Evolutionary conservation across 1,140 invertebrate genomes (phyloP).

Genomic region (Hycleus phaleratus): DNA sequence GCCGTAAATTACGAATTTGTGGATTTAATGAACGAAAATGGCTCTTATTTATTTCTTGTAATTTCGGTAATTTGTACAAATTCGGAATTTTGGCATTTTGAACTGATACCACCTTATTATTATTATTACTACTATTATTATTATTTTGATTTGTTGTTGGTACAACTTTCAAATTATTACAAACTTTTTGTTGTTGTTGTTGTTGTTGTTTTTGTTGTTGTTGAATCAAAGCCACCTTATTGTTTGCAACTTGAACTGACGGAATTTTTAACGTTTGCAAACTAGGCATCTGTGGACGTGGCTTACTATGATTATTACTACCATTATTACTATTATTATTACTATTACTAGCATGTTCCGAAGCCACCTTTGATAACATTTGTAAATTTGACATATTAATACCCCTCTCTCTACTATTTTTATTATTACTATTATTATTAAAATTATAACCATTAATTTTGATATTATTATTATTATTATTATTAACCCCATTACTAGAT

Average conservation of each 20-base stretch:
- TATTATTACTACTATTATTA: too few species aligned
- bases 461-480: too few species aligned
- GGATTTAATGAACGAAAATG: conserved; percentile 27
- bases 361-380: conserved; percentile 39
- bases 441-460: conserved; percentile 6
- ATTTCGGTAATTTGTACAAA: conserved; percentile 31
- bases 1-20: conserved; percentile 31
- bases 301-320: conserved; percentile 12
- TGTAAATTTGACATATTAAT: conserved; percentile 34
- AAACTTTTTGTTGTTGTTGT: too few species aligned
- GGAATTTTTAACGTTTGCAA: conserved; percentile 32
- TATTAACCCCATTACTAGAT: too few species aligned
- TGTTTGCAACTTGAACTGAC: background rate
- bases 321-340: background rate
- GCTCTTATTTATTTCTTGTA: conserved; percentile 35
- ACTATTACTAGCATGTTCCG: conserved; percentile 26
- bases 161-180: too few species aligned
- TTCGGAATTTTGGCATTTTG: conserved; percentile 9
- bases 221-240: background rate
- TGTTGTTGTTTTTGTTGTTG: background rate
- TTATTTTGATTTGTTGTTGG: too few species aligned
- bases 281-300: conserved; percentile 29
- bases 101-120: background rate
- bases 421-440: conserved; percentile 24
- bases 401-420: background rate